phyloP scores from a whole-genome alignment of 2,797 vertebrate species.

The Sebastes umbrosus region DNA sequence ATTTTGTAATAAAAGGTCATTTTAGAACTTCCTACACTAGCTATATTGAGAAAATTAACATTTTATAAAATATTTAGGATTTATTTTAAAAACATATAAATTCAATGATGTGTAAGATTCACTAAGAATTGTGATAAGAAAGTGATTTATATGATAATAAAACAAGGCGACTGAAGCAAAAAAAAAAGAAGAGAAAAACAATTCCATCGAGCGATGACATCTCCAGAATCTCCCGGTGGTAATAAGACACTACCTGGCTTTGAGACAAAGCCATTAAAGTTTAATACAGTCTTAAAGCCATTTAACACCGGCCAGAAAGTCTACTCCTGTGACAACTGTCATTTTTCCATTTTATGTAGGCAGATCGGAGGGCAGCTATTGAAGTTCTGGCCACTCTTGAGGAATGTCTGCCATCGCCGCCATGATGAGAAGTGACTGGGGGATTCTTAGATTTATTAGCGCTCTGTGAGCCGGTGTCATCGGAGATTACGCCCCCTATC shows the following conservation, averaged over 20 bases:
- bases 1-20: neutral
- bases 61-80: neutral
- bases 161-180: neutral
- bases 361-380: slow-evolving; percentile 50
- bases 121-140: neutral
- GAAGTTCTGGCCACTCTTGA: slow-evolving; percentile 49
- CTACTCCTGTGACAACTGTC: slow-evolving; percentile 43
- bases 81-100: neutral
- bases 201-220: neutral
- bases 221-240: neutral
- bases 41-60: neutral
- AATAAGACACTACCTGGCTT: slow-evolving; percentile 22
- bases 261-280: slow-evolving; percentile 23
- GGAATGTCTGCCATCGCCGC: slow-evolving; percentile 57
- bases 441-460: slow-evolving; percentile 81
- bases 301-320: slow-evolving; percentile 24
- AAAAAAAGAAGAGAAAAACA: neutral
- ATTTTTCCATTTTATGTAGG: slow-evolving; percentile 57
- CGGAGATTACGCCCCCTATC: slow-evolving; percentile 77
- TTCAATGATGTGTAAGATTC: neutral
- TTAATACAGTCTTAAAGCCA: slow-evolving; percentile 26
- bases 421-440: slow-evolving; percentile 79
- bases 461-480: slow-evolving; percentile 72
- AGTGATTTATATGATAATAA: neutral
- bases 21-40: neutral